These are phyloP conservation scores for Micrasema longulum DNA, from an alignment of 1,140 invertebrate genomes.

Conservation along the genomic window DNA sequence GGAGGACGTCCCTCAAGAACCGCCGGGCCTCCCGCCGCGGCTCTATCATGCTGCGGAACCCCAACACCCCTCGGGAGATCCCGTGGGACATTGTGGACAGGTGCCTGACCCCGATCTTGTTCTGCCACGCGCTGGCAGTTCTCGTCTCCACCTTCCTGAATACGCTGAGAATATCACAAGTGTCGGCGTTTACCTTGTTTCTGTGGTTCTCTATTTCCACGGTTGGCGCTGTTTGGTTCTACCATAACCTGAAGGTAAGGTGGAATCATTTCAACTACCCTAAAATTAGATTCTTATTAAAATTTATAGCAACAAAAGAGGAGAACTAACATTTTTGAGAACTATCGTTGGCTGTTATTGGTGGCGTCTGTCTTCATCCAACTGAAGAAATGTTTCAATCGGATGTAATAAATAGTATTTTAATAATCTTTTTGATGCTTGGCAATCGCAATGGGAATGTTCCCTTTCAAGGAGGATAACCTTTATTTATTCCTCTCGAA, in stretches of 20 bases:
- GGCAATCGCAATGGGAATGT: too few relatives aligned
- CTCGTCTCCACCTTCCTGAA: conserved; percentile 78
- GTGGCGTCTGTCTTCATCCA: too few relatives aligned
- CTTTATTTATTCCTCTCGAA: too few relatives aligned
- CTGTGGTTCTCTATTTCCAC: conserved; percentile 78
- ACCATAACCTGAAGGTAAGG: conserved; percentile 84
- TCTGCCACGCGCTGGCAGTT: conserved; percentile 81
- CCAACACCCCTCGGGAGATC: conserved; percentile 67
- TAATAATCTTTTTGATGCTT: too few relatives aligned
- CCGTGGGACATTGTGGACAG: conserved; percentile 84
- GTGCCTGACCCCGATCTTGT: conserved; percentile 79
- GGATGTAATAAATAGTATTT: too few relatives aligned
- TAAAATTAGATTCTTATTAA: too few relatives aligned
- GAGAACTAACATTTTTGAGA: too few relatives aligned
- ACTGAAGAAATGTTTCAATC: too few relatives aligned
- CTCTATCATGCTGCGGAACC: conserved; percentile 61
- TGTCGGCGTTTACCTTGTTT: conserved; percentile 81
- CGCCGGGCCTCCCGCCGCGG: conserved; percentile 63
- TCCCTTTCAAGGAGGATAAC: too few relatives aligned
- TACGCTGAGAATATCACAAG: conserved; percentile 76
- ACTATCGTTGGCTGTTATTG: too few relatives aligned
- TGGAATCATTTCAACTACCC: too few relatives aligned
- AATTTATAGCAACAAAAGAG: too few relatives aligned
- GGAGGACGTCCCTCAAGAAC: conserved; percentile 65
- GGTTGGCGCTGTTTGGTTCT: conserved; percentile 79